A percentile compares a stretch with the other conserved stretches of the same genome.
Conservation (phyloP, 2,888 invertebrate species). For the Adelognathus sp. region DNA sequence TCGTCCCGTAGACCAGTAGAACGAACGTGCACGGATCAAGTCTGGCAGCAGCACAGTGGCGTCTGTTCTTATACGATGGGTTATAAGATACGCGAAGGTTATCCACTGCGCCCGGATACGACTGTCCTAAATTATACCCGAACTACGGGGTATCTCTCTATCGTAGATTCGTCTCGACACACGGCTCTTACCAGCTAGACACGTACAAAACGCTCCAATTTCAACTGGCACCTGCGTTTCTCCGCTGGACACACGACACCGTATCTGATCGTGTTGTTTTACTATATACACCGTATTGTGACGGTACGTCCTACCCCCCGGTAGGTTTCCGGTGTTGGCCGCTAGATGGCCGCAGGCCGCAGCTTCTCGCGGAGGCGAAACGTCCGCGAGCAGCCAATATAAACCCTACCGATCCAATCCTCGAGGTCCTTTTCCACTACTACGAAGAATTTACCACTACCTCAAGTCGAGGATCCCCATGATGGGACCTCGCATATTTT, state of each 20-base stretch:
- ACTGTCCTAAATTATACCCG: constrained; percentile 36
- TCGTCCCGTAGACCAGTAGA: neutral
- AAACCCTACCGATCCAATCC: too few relatives aligned
- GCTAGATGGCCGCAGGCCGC: too few relatives aligned
- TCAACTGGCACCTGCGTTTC: constrained; percentile 77
- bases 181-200: constrained; percentile 70
- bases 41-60: neutral
- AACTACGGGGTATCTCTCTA: constrained; percentile 29
- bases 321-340: too few relatives aligned
- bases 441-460: too few relatives aligned
- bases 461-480: too few relatives aligned
- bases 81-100: neutral
- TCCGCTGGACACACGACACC: constrained; percentile 55
- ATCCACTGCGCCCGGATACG: constrained; percentile 21
- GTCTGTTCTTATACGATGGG: neutral
- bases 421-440: too few relatives aligned
- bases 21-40: constrained; percentile 17
- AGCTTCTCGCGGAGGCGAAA: too few relatives aligned
- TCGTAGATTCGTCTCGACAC: constrained; percentile 54
- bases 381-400: too few relatives aligned
- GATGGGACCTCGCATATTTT: too few relatives aligned
- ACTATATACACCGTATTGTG: neutral
- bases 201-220: constrained; percentile 78
- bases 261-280: neutral
- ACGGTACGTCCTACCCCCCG: too few relatives aligned